Evolutionary conservation across 2,797 vertebrate genomes (phyloP).

Genomic region (Cyprinella venusta): DNA sequence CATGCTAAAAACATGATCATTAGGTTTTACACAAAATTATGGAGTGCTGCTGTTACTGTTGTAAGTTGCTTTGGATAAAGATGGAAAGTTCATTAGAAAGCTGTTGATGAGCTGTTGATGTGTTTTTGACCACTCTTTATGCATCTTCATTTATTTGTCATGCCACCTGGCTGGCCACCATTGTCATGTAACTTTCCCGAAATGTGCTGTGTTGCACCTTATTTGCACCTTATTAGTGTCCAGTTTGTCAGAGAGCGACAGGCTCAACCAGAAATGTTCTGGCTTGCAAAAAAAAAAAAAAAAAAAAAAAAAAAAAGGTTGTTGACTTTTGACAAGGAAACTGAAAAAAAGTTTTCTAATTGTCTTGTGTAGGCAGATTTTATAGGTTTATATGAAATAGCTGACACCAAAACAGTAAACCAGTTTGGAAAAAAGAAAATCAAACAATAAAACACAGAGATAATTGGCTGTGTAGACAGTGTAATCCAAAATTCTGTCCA

Average conservation of each 20-base stretch:
- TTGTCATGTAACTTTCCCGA: not conserved
- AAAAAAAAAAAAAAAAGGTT: not conserved
- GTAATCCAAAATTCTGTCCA: not conserved
- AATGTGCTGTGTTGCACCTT: constrained; percentile 19
- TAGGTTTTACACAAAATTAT: not conserved
- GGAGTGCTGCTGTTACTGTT: not conserved
- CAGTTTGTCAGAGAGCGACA: constrained; percentile 13
- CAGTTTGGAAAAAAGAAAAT: not conserved
- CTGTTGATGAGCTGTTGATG: not conserved
- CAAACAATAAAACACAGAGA: too few relatives aligned
- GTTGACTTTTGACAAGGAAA: constrained; percentile 15
- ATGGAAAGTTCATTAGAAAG: not conserved
- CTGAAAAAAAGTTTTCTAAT: not conserved
- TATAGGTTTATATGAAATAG: not conserved
- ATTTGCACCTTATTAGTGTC: constrained; percentile 35
- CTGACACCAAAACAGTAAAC: not conserved
- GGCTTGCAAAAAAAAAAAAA: not conserved
- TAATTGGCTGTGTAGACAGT: not conserved
- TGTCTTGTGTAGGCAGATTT: not conserved
- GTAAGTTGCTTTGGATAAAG: not conserved
- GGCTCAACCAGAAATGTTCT: constrained; percentile 9
- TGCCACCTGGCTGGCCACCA: not conserved
- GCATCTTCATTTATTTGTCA: not conserved
- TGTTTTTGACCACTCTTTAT: not conserved
- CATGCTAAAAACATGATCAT: not conserved